phyloP scores from a whole-genome alignment of 2,113 vertebrate genomes.

The Sphaerodactylus townsendi region DNA sequence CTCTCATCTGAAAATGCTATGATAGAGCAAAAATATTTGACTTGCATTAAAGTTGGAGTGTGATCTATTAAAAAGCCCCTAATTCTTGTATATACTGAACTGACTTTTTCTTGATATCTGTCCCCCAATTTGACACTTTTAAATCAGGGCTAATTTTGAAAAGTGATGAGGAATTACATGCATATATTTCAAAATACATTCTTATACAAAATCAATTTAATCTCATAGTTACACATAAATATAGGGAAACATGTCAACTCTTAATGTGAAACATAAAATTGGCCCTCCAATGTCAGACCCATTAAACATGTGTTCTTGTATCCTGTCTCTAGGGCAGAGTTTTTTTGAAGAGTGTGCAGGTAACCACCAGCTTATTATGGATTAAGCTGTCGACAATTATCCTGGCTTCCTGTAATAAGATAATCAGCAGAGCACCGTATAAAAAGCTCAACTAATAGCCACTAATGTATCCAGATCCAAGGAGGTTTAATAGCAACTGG shows the following conservation, averaged over 20 bases:
- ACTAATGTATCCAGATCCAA: not conserved
- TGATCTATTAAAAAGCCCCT: no score
- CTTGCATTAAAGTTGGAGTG: not conserved
- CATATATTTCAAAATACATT: not conserved
- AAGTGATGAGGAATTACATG: not conserved
- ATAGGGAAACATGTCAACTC: not conserved
- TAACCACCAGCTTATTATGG: not conserved
- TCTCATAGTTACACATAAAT: not conserved
- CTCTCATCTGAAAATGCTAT: not conserved
- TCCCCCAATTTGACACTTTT: no score
- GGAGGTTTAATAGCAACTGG: not conserved
- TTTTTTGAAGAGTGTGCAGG: not conserved
- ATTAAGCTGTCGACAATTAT: not conserved
- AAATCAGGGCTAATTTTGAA: not conserved
- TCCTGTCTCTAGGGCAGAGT: not conserved
- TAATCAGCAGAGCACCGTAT: not conserved
- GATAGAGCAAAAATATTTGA: not conserved
- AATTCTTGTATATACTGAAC: no score
- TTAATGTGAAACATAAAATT: not conserved
- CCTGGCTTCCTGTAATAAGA: not conserved
- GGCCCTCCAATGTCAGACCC: not conserved
- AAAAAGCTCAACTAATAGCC: not conserved
- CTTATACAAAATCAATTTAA: slow-evolving; percentile 8
- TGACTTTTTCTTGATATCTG: no score
- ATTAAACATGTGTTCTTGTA: not conserved